Conservation (phyloP, 1,140 invertebrate genomes). For the Atopsyche davidsoni region DNA sequence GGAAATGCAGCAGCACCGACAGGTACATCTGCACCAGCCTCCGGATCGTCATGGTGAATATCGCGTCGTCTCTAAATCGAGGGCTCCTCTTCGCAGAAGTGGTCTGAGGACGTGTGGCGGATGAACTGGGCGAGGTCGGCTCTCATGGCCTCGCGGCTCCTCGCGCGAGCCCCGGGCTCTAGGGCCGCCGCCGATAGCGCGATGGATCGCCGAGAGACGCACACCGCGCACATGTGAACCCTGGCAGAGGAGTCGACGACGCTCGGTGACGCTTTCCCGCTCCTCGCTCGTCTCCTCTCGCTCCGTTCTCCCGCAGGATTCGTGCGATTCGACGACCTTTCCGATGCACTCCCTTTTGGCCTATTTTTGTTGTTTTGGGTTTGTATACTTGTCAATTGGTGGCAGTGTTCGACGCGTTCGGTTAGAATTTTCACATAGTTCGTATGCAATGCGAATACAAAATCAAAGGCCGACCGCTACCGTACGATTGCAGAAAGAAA, state of each 20-base stretch:
- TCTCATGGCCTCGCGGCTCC: conserved; percentile 41
- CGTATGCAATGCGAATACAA: too few species aligned
- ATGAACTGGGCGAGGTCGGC: conserved; percentile 49
- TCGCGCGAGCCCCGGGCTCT: conserved; percentile 12
- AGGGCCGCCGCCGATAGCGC: conserved; percentile 20
- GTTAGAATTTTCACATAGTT: too few species aligned
- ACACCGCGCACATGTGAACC: conserved; percentile 27
- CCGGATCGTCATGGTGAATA: conserved; percentile 18
- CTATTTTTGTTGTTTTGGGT: conserved; percentile 15
- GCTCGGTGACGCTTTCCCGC: too few species aligned
- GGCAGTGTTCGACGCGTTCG: too few species aligned
- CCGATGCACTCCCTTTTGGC: conserved; percentile 11
- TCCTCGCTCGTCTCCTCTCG: too few species aligned
- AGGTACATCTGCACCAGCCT: conserved; percentile 24
- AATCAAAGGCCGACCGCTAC: too few species aligned
- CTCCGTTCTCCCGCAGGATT: too few species aligned
- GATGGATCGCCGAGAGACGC: conserved; percentile 16
- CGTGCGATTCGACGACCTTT: conserved; percentile 1
- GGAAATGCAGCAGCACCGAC: conserved; percentile 28
- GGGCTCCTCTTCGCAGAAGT: conserved; percentile 48
- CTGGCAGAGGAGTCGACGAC: too few species aligned
- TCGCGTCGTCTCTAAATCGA: conserved; percentile 38
- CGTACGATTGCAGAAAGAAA: too few species aligned
- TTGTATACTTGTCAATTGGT: not conserved
- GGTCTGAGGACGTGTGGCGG: conserved; percentile 49